phyloP scores from a whole-genome alignment of 2,888 invertebrate genomes.

The Platerodrilus igneus region DNA sequence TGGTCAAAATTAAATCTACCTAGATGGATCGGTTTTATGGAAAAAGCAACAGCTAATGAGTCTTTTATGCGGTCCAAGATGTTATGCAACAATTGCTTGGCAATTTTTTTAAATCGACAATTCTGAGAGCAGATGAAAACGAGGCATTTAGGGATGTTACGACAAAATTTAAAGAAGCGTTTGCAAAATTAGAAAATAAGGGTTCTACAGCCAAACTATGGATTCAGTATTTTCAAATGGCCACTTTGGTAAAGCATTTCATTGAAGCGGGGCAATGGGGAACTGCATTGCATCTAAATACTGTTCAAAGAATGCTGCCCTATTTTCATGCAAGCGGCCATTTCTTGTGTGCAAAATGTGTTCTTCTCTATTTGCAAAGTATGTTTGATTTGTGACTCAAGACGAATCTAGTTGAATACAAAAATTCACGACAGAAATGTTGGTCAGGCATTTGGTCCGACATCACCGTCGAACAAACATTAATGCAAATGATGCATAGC shows the following conservation, averaged over 20 bases:
- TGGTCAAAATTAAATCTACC: too few species aligned
- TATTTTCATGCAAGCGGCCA: slow-evolving; percentile 41
- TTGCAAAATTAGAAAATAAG: slow-evolving; percentile 39
- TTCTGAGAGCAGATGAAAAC: slow-evolving; percentile 18
- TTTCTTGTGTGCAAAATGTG: slow-evolving; percentile 38
- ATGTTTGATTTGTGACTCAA: slow-evolving; percentile 33
- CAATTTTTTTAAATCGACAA: slow-evolving; percentile 17
- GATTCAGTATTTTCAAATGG: slow-evolving; percentile 33
- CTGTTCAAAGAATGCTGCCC: slow-evolving; percentile 36
- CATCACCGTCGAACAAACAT: too few species aligned
- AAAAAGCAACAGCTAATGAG: too few species aligned
- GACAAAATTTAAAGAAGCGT: slow-evolving; percentile 53
- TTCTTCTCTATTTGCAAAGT: slow-evolving; percentile 41
- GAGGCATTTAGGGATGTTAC: slow-evolving; percentile 14
- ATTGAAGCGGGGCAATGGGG: slow-evolving; percentile 36
- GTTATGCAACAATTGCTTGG: slow-evolving; percentile 18
- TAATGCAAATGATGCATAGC: too few species aligned
- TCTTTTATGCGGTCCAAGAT: too few species aligned
- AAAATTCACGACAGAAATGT: slow-evolving; percentile 28
- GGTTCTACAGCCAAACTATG: slow-evolving; percentile 31
- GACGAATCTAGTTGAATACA: slow-evolving; percentile 29
- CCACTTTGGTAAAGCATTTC: slow-evolving; percentile 33
- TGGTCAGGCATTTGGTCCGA: slow-evolving; percentile 30
- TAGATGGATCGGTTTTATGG: too few species aligned
- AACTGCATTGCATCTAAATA: slow-evolving; percentile 32